Conservation (phyloP, 2,797 vertebrate species). For the Lateolabrax maculatus region DNA sequence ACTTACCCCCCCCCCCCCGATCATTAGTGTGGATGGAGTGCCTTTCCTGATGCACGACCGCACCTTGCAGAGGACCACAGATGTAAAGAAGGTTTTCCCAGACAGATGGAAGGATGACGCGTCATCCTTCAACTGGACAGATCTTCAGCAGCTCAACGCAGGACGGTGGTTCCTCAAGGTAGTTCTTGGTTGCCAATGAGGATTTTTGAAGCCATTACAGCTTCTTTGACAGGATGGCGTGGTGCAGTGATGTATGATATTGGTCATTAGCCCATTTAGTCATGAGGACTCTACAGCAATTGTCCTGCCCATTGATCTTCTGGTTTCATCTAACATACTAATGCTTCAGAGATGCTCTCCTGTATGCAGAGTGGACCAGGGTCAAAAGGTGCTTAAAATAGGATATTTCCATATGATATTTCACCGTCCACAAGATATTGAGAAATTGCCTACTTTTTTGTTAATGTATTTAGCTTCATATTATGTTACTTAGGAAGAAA, state of each 20-base stretch:
- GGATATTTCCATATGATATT: background rate
- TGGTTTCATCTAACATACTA: constrained; percentile 19
- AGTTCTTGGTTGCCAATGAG: background rate
- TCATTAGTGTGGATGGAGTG: constrained; percentile 91
- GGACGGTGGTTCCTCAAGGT: constrained; percentile 96
- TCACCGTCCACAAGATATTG: background rate
- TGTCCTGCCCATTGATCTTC: background rate
- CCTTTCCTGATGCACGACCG: constrained; percentile 94
- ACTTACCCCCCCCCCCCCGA: background rate
- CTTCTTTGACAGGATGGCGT: background rate
- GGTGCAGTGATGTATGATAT: constrained; percentile 5
- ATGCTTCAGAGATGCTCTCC: background rate
- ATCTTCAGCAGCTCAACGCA: constrained; percentile 91
- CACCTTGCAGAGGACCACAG: constrained; percentile 92
- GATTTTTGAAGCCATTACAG: background rate
- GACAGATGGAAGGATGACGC: constrained; percentile 83
- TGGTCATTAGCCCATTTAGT: constrained; percentile 17
- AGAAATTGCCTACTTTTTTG: background rate
- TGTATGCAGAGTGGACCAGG: constrained; percentile 1
- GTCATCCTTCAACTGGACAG: constrained; percentile 94
- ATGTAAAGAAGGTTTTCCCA: constrained; percentile 89
- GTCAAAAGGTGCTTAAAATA: background rate
- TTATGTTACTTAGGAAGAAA: background rate
- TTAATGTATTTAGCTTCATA: background rate
- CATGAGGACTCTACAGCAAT: background rate